Conservation (phyloP, 2,888 invertebrate species). For the Chymomyza caudatula region DNA sequence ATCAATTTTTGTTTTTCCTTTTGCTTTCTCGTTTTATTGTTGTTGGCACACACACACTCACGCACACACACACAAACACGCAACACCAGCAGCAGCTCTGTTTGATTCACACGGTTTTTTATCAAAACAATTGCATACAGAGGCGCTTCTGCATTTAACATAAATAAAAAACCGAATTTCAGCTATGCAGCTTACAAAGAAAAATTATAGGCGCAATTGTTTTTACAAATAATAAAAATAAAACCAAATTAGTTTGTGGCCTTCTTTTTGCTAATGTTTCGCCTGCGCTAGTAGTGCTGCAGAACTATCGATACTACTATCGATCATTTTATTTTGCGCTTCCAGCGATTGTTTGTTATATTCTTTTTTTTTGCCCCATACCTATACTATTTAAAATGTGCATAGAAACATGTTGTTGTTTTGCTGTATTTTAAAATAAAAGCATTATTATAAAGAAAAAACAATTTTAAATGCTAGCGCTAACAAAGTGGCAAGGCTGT, state of each 20-base stretch:
- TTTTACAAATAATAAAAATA: not conserved
- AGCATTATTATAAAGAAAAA: too few relatives aligned
- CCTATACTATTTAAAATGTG: too few relatives aligned
- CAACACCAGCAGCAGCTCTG: not conserved
- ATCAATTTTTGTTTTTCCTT: conserved; percentile 20
- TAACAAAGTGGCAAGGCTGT: too few relatives aligned
- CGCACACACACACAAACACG: not conserved
- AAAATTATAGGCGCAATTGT: not conserved
- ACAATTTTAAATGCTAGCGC: too few relatives aligned
- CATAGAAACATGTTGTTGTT: too few relatives aligned
- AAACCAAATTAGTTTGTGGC: not conserved
- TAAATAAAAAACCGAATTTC: not conserved
- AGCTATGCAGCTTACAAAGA: not conserved
- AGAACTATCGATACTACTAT: not conserved
- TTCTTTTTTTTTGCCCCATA: too few relatives aligned
- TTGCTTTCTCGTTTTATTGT: not conserved
- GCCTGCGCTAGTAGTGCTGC: not conserved
- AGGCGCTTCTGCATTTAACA: not conserved
- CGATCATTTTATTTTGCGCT: not conserved
- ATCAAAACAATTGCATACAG: not conserved
- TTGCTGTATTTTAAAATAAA: too few relatives aligned
- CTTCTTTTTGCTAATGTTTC: not conserved
- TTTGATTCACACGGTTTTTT: not conserved
- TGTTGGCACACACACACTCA: not conserved
- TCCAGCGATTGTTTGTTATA: not conserved